Percentiles rank a stretch among this genome's conserved stretches.
Evolutionary conservation across 1,140 invertebrate species (phyloP).

Genomic region (Pemphigus obesinymphae): DNA sequence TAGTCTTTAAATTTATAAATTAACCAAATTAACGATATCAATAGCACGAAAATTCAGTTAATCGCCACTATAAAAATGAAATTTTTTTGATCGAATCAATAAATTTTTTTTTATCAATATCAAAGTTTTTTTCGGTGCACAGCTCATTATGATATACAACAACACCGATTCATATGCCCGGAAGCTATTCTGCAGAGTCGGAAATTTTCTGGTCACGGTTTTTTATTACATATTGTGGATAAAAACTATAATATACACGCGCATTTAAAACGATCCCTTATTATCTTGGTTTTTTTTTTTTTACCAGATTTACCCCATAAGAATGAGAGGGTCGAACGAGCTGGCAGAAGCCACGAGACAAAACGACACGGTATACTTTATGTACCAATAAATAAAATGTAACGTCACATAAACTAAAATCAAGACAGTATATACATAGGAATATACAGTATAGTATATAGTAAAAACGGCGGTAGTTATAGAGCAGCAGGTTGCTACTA

Average conservation of each 20-base stretch:
- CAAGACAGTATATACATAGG: background rate
- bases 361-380: slow-evolving; percentile 6
- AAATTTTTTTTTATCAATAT: too few species aligned
- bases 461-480: background rate
- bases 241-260: background rate
- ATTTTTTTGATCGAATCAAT: too few species aligned
- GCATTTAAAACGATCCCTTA: slow-evolving; percentile 12
- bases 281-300: background rate
- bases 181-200: slow-evolving; percentile 36
- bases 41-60: too few species aligned
- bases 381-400: slow-evolving; percentile 29
- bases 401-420: slow-evolving; percentile 22
- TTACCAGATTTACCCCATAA: background rate
- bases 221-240: background rate
- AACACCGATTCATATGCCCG: too few species aligned
- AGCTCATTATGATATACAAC: too few species aligned
- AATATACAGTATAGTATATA: background rate
- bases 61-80: too few species aligned
- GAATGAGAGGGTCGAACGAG: slow-evolving; percentile 24
- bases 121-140: too few species aligned
- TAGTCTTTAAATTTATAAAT: too few species aligned
- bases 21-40: too few species aligned
- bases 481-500: slow-evolving; percentile 15
- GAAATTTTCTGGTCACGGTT: slow-evolving; percentile 17
- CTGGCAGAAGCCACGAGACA: background rate